These are phyloP conservation scores for Thecophora atra DNA, from an alignment of 2,888 invertebrate species.

Conservation along the genomic window DNA sequence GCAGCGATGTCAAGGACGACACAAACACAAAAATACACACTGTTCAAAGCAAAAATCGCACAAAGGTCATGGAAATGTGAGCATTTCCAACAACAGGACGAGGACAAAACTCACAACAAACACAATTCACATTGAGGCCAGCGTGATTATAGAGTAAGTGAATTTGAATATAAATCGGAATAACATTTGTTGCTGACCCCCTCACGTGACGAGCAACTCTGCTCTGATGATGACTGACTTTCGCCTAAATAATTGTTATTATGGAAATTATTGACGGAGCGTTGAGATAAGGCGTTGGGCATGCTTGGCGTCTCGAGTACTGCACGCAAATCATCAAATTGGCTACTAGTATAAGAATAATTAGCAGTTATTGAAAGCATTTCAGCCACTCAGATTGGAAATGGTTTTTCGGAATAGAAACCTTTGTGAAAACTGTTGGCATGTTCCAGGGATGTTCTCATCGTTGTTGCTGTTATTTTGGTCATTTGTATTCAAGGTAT, in stretches of 20 bases:
- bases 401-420: background rate
- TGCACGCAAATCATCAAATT: slow-evolving; percentile 50
- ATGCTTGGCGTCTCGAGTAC: slow-evolving; percentile 48
- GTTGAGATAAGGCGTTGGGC: slow-evolving; percentile 47
- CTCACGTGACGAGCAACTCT: slow-evolving; percentile 1
- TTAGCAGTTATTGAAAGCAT: background rate
- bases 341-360: slow-evolving; percentile 33
- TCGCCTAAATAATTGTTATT: slow-evolving; percentile 41
- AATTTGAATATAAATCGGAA: background rate
- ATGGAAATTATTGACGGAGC: slow-evolving; percentile 49
- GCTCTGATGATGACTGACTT: slow-evolving; percentile 35
- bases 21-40: background rate
- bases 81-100: background rate
- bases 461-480: background rate
- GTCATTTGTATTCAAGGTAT: slow-evolving; percentile 11
- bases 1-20: background rate
- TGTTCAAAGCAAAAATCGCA: background rate
- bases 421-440: background rate
- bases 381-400: background rate
- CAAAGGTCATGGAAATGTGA: background rate
- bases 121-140: background rate
- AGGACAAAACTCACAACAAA: background rate
- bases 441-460: background rate
- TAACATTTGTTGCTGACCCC: slow-evolving; percentile 6
- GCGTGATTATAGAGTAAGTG: background rate